Evolutionary conservation across 2,113 vertebrate species (phyloP).

Genomic region (Petaurus breviceps): DNA sequence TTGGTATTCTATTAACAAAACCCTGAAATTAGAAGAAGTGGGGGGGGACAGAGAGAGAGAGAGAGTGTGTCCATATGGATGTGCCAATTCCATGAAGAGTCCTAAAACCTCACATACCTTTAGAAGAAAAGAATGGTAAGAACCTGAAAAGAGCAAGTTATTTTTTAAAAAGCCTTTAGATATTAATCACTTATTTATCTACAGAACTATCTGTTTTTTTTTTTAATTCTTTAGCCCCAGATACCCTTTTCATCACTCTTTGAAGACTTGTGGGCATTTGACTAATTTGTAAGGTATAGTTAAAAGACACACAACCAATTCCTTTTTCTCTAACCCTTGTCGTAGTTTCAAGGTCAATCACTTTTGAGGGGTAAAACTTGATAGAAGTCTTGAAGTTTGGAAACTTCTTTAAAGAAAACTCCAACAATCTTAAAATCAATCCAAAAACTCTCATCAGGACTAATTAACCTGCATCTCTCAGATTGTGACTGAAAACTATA

Average conservation of each 20-base stretch:
- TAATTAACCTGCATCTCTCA: background rate
- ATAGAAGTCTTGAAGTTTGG: background rate
- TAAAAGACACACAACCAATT: background rate
- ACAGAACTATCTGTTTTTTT: background rate
- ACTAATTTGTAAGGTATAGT: background rate
- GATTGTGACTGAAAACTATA: background rate
- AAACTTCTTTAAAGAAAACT: background rate
- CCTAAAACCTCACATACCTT: background rate
- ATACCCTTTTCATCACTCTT: background rate
- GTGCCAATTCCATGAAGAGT: no score
- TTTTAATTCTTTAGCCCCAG: no score
- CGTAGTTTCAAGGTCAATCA: background rate
- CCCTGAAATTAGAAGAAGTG: conserved; percentile 40
- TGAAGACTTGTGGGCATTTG: background rate
- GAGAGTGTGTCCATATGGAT: background rate
- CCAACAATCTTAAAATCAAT: background rate
- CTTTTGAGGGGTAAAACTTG: background rate
- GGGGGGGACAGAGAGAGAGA: no score
- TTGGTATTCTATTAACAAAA: conserved; percentile 56
- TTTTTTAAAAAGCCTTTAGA: background rate
- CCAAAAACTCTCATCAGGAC: background rate
- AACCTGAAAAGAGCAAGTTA: no score
- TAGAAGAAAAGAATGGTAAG: no score
- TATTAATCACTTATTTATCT: background rate
- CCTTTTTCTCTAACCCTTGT: background rate